Base-by-base conservation (phyloP, 2,888 invertebrate genomes). In the Andrena haemorrhoa region DNA sequence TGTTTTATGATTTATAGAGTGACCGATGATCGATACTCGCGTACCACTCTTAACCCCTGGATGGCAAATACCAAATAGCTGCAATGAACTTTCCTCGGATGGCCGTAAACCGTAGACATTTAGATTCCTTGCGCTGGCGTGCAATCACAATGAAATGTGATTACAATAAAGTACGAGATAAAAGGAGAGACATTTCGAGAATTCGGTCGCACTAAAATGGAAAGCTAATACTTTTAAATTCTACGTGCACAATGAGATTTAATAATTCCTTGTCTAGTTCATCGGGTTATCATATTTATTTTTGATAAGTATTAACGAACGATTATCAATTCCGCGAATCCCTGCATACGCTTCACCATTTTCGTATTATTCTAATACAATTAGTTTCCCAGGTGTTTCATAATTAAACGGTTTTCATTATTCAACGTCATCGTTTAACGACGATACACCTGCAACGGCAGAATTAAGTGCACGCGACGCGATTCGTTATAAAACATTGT, bases 1-100 rank as follows among this genome's bases (percentile, higher is more conserved):
- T 47, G 31, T 16, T 70, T 65, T 58, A 78, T 79, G 79, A 79
- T 78, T 79, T 78, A 58, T 77, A 47, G 47, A 56, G 56, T 69
- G 56, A 23, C 16, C 35, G 47, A 58, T 69, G 73, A 64, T 49
- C 47, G 58, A 77, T 77, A 47, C 56, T 12, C 58, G 20, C 7
- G 10, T 7, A 33, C n/a, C 70, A 58, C 26, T 10, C 58, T 61
- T 56, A 51, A 29, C 23, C 56, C 1, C 10, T 3, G 20, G n/a
- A n/a, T 10, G 3, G 23, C 64, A 73, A 79, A 76, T 76, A 78
- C 26, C 53, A 68, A 41, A 23, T 23, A 51, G 68, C 35, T 10
- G 58, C 35, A 8, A 7, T 58, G 35, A 58, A 69, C 64, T 63
- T 61, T 51, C 31, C 10, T 2, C 0, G 7, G 23, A 41, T 10